Percentiles rank a stretch among this genome's conserved stretches.
phyloP scores from a whole-genome alignment of 2,888 invertebrate species.

The Mythimna impura region DNA sequence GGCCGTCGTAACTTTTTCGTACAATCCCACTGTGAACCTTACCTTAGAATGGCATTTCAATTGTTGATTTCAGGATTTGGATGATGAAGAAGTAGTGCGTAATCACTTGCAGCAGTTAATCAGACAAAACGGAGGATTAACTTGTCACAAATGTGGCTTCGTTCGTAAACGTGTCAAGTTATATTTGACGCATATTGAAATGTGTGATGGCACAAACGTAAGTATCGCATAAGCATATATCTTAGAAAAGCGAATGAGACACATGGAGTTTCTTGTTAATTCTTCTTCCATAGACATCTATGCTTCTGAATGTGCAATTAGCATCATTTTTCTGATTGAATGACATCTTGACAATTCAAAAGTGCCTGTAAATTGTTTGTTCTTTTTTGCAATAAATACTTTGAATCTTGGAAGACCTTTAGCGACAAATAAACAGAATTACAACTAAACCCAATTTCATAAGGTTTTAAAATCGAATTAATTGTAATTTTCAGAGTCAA shows the following conservation, averaged over 20 bases:
- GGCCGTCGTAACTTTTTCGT: too few species aligned
- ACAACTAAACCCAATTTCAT: neutral
- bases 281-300: too few species aligned
- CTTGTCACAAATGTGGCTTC: conserved; percentile 68
- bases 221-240: conserved; percentile 16
- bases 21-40: too few species aligned
- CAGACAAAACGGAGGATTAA: conserved; percentile 59
- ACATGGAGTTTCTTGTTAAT: too few species aligned
- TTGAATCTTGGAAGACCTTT: too few species aligned
- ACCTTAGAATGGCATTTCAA: neutral
- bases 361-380: too few species aligned
- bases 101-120: conserved; percentile 67
- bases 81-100: conserved; percentile 63
- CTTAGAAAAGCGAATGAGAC: neutral
- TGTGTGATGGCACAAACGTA: conserved; percentile 50
- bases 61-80: conserved; percentile 48
- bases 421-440: neutral
- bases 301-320: too few species aligned
- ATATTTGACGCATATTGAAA: conserved; percentile 54
- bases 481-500: conserved; percentile 28
- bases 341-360: too few species aligned
- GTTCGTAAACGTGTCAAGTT: conserved; percentile 55
- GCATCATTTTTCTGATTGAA: too few species aligned
- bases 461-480: neutral
- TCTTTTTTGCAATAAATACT: too few species aligned